Evolutionary conservation across 2,888 invertebrate genomes (phyloP), one percentile per base, ranked within the genome.

Genomic region (Tinea trinotella): DNA sequence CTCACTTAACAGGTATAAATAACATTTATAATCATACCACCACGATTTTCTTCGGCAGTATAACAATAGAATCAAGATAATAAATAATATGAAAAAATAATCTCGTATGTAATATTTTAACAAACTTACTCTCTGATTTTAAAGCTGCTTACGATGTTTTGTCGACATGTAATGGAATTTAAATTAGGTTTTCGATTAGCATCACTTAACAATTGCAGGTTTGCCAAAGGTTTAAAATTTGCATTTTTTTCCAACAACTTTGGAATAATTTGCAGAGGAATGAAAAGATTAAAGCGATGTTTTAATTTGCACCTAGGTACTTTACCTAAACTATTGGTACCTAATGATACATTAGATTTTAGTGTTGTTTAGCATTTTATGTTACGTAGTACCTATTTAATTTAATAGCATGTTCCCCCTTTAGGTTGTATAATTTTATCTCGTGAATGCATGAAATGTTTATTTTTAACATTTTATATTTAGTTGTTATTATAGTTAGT

Each of bases 201-300:
- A 19, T 73, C 75, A 72, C 82, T 84, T 84, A 84, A 84, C 84
- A 84, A 84, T 84, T 84, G 84, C 83, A 84, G 82, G 83, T 83
- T 84, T 84, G 84, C 84, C 84, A 83, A 77, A 71, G 76, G 81
- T 84, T 82, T 78, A 82, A 84, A 84, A 83, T 84, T 84, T 71
- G 84, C 84, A 83, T 83, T 84, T 77, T 83, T 84, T 83, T 83
- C 80, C 80, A 71, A 71, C 65, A 72, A 68, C 73, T 54, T 54
- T 69, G 62, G 59, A 56, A 66, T 76, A 56, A 60, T 70, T 70
- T 71, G 67, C 69, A 65, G 63, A 66, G 6, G 46, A 19, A 46
- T 19, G 10, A 46, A 46, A 4, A 19, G 40, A 15, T 40, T 46
- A 40, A 46, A 2, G 18, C 19, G 19, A 50, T 50, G 24, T 24